Conservation (phyloP, 2,113 vertebrate species). For the Trogon surrucura region DNA sequence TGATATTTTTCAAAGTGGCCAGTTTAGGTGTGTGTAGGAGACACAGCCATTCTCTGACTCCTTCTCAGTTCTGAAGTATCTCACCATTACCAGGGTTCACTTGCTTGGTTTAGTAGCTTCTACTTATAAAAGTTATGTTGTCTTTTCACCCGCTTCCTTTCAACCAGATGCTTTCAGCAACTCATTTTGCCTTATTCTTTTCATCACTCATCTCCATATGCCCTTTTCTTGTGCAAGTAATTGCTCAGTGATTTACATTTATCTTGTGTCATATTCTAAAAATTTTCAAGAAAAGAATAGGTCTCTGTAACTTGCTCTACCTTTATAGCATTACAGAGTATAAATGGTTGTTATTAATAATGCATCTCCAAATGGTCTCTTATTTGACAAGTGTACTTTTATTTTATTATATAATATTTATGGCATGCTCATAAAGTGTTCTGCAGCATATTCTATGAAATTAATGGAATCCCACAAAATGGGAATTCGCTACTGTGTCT, state of each 20-base stretch:
- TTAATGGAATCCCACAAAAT: neutral
- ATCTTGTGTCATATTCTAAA: neutral
- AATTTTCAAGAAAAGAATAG: neutral
- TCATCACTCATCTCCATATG: neutral
- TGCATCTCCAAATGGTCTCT: neutral
- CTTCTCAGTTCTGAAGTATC: neutral
- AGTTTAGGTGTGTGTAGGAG: neutral
- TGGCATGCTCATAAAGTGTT: neutral
- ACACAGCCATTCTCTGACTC: accelerated
- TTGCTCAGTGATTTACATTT: neutral
- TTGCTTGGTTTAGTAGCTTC: neutral
- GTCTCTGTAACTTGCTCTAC: neutral
- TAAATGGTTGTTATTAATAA: slow-evolving; percentile 31
- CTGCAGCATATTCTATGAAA: neutral
- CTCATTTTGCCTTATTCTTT: neutral
- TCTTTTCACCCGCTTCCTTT: neutral
- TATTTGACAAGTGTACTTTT: slow-evolving; percentile 24
- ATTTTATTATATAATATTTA: slow-evolving; percentile 43
- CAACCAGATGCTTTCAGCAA: neutral
- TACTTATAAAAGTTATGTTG: neutral
- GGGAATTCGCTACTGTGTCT: neutral
- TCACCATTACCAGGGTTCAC: accelerated
- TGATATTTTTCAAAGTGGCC: neutral
- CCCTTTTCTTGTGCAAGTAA: neutral
- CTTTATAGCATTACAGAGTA: neutral